Evolutionary conservation across 2,888 invertebrate genomes (phyloP).

Genomic region (Xanthorhoe spadicearia): DNA sequence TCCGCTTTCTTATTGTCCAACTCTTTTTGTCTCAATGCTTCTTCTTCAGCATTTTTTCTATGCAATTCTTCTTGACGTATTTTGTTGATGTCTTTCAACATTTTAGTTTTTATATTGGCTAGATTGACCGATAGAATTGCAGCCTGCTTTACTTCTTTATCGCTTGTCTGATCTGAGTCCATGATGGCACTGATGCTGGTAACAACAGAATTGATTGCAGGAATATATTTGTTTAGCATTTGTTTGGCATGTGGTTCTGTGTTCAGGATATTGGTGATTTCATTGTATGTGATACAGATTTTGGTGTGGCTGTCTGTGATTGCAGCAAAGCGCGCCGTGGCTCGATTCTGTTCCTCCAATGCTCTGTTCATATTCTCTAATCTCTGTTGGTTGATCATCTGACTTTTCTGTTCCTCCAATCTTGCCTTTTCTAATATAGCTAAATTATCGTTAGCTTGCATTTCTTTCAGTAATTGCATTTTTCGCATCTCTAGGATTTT

Average conservation of each 20-base stretch:
- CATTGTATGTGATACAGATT: conserved; percentile 83
- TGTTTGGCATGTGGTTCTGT: conserved; percentile 71
- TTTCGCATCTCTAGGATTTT: conserved; percentile 76
- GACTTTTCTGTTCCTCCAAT: conserved; percentile 80
- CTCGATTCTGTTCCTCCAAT: conserved; percentile 80
- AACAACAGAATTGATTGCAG: conserved; percentile 68
- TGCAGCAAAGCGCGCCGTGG: conserved; percentile 77
- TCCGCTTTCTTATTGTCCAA: conserved; percentile 61
- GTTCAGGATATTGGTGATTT: conserved; percentile 77
- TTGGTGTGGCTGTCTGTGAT: conserved; percentile 84
- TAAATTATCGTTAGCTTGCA: conserved; percentile 82
- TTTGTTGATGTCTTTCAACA: conserved; percentile 68
- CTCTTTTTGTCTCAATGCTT: conserved; percentile 58
- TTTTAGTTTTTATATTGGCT: conserved; percentile 75
- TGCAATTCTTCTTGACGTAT: conserved; percentile 56
- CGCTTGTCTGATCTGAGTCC: conserved; percentile 70
- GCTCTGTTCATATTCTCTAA: conserved; percentile 80
- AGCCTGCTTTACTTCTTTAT: conserved; percentile 84
- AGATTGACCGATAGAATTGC: conserved; percentile 76
- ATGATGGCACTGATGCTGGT: conserved; percentile 75
- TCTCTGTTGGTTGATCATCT: conserved; percentile 69
- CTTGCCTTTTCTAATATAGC: conserved; percentile 70
- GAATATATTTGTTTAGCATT: conserved; percentile 73
- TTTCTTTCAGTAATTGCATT: conserved; percentile 70
- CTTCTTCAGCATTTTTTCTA: conserved; percentile 60